These are phyloP conservation scores for Sminthopsis crassicaudata DNA, from an alignment of 2,113 vertebrate species.

Conservation along the genomic window DNA sequence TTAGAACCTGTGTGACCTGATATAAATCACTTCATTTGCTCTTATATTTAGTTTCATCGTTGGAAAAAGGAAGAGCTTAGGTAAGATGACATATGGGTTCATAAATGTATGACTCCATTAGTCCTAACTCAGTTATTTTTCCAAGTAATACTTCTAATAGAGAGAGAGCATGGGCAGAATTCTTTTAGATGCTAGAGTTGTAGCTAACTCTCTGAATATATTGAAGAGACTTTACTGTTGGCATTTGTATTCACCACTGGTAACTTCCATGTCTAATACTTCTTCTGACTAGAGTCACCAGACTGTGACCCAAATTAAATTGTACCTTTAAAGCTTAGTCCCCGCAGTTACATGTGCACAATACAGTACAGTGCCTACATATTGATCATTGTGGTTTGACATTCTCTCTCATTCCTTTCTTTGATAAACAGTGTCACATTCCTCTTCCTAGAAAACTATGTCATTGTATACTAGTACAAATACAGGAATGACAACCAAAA, in stretches of 20 bases:
- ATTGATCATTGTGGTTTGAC: constrained; percentile 43
- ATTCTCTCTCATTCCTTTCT: constrained; percentile 53
- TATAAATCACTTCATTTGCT: background rate
- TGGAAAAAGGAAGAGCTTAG: background rate
- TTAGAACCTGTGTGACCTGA: background rate
- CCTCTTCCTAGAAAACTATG: background rate
- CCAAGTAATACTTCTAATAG: background rate
- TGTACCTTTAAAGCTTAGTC: constrained; percentile 67
- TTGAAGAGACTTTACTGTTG: constrained; percentile 46
- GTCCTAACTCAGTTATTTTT: background rate
- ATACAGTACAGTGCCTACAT: background rate
- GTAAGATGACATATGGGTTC: background rate
- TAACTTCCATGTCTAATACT: constrained; percentile 55
- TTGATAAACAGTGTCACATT: constrained; percentile 38
- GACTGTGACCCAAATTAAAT: constrained; percentile 74
- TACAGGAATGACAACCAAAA: constrained; percentile 61
- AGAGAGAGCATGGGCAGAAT: background rate
- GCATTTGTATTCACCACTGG: constrained; percentile 62
- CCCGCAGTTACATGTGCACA: constrained; percentile 57
- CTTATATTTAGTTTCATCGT: background rate
- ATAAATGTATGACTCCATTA: background rate
- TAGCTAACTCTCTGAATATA: constrained; percentile 47
- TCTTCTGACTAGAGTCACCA: constrained; percentile 66
- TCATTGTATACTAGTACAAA: constrained; percentile 35
- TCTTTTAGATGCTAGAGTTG: constrained; percentile 39